Base-by-base conservation (phyloP, 2,888 invertebrate genomes). In the Gastracanthus pulcherrimus region DNA sequence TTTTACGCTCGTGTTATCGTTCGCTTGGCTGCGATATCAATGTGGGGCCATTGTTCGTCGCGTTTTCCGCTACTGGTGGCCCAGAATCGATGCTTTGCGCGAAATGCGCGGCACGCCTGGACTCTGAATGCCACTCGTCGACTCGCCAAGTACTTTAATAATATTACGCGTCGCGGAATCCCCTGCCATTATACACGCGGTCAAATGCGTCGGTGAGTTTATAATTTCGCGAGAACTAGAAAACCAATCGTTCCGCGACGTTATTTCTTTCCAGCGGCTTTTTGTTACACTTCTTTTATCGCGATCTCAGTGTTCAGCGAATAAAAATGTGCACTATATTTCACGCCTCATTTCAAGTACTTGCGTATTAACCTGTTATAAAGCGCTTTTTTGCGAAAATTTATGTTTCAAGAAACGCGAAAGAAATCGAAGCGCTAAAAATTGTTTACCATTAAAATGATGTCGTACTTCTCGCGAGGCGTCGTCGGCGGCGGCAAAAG, bases 381-480 rank as follows among this genome's bases (percentile, higher is more conserved):
- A n/a, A n/a, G n/a, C n/a, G n/a, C n/a, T 9, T 45, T 45, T 6
- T 9, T 13, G 45, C 45, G 45, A 45, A 45, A 45, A 45, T 3
- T n/a, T 3, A 45, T n/a, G 13, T 45, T 45, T n/a, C 4, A 34
- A 16, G 26, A 62, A 34, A 34, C 2, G 6, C 16, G 2, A 2
- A n/a, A 3, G 31, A n/a, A n/a, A n/a, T n/a, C n/a, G n/a, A n/a
- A n/a, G n/a, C n/a, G n/a, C n/a, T 23, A 38, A n/a, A 69, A 51
- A 34, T 51, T 41, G 36, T 77, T 70, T 70, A 77, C 26, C 34
- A 23, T 77, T 48, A 77, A 77, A 62, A 9, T 19, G 41, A 45
- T 58, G 48, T 45, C 64, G 66, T n/a, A n/a, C n/a, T n/a, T n/a
- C n/a, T n/a, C 34, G 16, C 23, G 36, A 31, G 11, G 19, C 48